Percentiles rank a stretch among this genome's conserved stretches.
Evolutionary conservation across 92 coral and sea anemone species (phyloP).

Genomic region (Phenganax stokvisi): DNA sequence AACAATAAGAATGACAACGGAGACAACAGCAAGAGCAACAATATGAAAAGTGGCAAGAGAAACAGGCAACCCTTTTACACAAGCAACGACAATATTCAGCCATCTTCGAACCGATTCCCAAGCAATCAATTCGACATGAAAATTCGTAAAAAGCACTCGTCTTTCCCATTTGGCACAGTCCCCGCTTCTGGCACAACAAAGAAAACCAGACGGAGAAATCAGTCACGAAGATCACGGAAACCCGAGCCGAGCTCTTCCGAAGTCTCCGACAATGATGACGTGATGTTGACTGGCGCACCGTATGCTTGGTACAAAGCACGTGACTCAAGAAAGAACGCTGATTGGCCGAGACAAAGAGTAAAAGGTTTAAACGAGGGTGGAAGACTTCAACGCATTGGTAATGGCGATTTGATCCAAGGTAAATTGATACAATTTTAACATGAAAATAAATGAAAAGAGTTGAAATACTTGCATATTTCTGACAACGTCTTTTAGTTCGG

Average conservation of each 20-base stretch:
- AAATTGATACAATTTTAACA: not conserved
- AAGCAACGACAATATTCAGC: not conserved
- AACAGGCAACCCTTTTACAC: no score
- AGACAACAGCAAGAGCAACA: no score
- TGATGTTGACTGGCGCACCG: not conserved
- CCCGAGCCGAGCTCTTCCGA: not conserved
- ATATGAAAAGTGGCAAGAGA: no score
- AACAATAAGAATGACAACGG: not conserved
- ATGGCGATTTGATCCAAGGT: not conserved
- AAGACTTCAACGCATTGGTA: not conserved
- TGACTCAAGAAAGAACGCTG: not conserved
- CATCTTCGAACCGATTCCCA: not conserved
- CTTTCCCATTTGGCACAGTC: no score
- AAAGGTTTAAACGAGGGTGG: not conserved
- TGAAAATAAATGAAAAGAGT: no score
- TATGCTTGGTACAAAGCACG: not conserved
- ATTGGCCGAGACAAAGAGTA: not conserved
- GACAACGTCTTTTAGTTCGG: not conserved
- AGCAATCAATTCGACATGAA: not conserved
- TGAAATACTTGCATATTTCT: not conserved
- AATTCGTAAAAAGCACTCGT: no score
- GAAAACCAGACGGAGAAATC: constrained; percentile 3
- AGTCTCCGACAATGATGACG: not conserved
- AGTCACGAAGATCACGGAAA: constrained; percentile 11
- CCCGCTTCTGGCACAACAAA: not conserved